Conservation (phyloP, 92 coral and sea anemone genomes). For the Paramuricea clavata region DNA sequence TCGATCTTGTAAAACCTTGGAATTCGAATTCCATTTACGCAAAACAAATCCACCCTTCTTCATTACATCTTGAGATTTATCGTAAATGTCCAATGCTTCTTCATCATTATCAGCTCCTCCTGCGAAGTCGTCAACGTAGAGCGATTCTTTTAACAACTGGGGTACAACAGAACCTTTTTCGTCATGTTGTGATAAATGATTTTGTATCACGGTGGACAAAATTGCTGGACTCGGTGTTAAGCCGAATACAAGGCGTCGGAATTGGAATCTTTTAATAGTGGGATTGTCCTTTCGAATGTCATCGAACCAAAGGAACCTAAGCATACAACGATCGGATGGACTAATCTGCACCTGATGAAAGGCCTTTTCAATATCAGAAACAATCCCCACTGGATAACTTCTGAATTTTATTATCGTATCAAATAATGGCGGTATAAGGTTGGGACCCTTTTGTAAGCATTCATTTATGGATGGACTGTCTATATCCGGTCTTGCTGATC, state of each 20-base stretch:
- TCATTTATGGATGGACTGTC: too few relatives aligned
- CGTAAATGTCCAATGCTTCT: conserved; percentile 36
- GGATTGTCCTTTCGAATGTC: not conserved
- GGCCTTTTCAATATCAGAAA: conserved; percentile 16
- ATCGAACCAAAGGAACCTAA: conserved; percentile 5
- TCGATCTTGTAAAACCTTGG: conserved; percentile 46
- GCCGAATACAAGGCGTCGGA: conserved; percentile 27
- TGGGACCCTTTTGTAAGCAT: too few relatives aligned
- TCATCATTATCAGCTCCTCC: conserved; percentile 14
- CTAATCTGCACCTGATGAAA: conserved; percentile 6
- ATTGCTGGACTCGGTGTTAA: conserved; percentile 26
- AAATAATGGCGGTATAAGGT: conserved; percentile 41
- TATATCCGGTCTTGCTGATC: too few relatives aligned
- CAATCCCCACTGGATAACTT: conserved; percentile 45
- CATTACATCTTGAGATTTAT: conserved; percentile 50
- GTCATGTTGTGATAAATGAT: not conserved
- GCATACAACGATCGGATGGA: not conserved
- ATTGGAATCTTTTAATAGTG: not conserved
- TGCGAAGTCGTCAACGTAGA: conserved; percentile 26
- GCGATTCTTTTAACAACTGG: conserved; percentile 6
- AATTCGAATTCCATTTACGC: conserved; percentile 69
- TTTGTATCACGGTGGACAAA: conserved; percentile 5
- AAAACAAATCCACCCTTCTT: conserved; percentile 66
- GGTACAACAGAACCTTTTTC: not conserved
- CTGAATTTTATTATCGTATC: conserved; percentile 48